A percentile compares a stretch with the other conserved stretches of the same genome.
phyloP scores from a whole-genome alignment of 2,113 vertebrate genomes.

The Apodemus sylvaticus region DNA sequence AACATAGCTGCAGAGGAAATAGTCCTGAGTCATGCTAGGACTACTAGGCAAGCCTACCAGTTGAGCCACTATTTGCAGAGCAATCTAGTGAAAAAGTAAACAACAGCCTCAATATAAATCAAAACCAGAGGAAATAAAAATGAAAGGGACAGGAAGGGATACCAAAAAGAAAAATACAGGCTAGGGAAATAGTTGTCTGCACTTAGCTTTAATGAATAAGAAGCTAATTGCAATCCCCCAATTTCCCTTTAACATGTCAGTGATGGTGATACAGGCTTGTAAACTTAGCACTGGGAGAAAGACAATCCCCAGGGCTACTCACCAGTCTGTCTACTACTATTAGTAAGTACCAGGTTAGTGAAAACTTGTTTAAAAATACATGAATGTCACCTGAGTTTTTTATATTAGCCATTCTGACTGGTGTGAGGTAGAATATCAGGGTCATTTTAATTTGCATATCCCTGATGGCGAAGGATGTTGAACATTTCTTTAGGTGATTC shows the following conservation, averaged over 20 bases:
- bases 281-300: neutral
- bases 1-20: neutral
- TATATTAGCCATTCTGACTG: too few species aligned
- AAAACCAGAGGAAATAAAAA: neutral
- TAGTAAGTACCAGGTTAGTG: neutral
- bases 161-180: neutral
- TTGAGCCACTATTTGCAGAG: neutral
- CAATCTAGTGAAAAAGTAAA: neutral
- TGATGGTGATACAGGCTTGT: neutral
- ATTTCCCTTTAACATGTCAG: neutral
- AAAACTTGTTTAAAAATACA: neutral
- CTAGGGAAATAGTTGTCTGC: neutral
- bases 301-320: accelerated
- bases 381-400: too few species aligned
- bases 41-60: neutral
- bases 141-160: neutral
- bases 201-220: neutral
- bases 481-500: too few species aligned
- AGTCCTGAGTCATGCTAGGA: neutral
- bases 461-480: too few species aligned
- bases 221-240: neutral
- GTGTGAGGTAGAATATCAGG: too few species aligned
- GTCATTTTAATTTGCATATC: too few species aligned
- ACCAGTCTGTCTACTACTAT: neutral
- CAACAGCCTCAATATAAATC: neutral